A percentile compares a stretch with the other conserved stretches of the same genome.
These are phyloP conservation scores for Catharus fuscescens DNA, from an alignment of 2,113 vertebrate species.

Conservation along the genomic window DNA sequence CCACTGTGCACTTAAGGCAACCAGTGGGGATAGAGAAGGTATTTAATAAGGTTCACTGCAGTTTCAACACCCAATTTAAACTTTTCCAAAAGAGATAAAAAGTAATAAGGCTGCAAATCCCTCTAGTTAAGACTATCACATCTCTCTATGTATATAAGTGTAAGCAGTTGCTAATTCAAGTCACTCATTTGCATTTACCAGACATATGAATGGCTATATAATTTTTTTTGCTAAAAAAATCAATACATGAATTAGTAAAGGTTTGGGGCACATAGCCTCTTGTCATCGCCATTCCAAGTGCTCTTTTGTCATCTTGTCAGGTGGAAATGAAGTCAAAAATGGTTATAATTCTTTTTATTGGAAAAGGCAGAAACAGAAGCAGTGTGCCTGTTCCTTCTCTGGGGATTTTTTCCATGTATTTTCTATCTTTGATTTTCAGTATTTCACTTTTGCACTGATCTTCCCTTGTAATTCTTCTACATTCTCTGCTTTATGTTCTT, in stretches of 20 bases:
- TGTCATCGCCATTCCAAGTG: neutral
- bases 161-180: neutral
- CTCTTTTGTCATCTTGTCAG: conserved; percentile 22
- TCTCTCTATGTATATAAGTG: neutral
- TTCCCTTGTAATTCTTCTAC: neutral
- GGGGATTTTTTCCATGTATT: neutral
- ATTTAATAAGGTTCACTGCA: conserved; percentile 18
- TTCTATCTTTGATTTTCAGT: neutral
- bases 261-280: neutral
- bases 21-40: neutral
- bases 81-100: conserved; percentile 34
- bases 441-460: neutral
- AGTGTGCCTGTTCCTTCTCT: neutral
- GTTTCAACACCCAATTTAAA: neutral
- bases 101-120: neutral
- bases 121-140: neutral
- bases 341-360: neutral
- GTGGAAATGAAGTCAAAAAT: conserved; percentile 11
- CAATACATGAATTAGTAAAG: conserved; percentile 24
- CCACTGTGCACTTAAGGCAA: neutral
- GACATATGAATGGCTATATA: neutral
- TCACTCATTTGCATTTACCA: conserved; percentile 26
- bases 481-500: neutral
- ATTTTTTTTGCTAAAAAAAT: neutral
- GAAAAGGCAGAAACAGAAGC: neutral